These are phyloP conservation scores for Euclidia mi DNA, from an alignment of 2,888 invertebrate species.

Conservation along the genomic window DNA sequence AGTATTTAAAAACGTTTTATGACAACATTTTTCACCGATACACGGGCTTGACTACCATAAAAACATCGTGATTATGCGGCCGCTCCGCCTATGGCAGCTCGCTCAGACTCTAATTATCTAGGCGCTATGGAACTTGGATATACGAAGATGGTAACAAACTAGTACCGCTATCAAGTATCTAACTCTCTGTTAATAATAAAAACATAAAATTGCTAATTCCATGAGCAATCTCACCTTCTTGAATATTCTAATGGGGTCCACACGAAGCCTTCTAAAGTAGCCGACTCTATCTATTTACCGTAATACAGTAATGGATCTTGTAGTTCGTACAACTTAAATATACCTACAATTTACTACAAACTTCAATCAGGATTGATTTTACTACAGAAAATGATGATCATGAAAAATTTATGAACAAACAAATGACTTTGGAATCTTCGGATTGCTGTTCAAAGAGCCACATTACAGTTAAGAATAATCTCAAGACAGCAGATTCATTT, in stretches of 20 bases:
- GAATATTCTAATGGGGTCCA: slow-evolving; percentile 16
- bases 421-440: too few relatives aligned
- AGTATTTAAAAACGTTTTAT: slow-evolving; percentile 82
- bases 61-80: slow-evolving; percentile 81
- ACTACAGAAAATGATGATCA: too few relatives aligned
- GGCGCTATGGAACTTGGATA: slow-evolving; percentile 74
- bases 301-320: too few relatives aligned
- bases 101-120: slow-evolving; percentile 82
- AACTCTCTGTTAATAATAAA: slow-evolving; percentile 41
- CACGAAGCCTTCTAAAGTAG: too few relatives aligned
- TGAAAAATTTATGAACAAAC: too few relatives aligned
- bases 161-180: slow-evolving; percentile 42
- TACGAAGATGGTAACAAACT: slow-evolving; percentile 69
- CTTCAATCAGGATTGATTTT: too few relatives aligned
- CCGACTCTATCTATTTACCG: too few relatives aligned
- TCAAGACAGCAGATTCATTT: too few relatives aligned
- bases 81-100: slow-evolving; percentile 81
- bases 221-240: slow-evolving; percentile 22
- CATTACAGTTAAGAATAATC: too few relatives aligned
- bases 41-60: slow-evolving; percentile 78
- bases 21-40: slow-evolving; percentile 87
- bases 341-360: too few relatives aligned
- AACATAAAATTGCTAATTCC: slow-evolving; percentile 48
- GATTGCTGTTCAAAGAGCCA: too few relatives aligned
- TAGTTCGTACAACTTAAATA: too few relatives aligned